Base-by-base conservation (phyloP, 2,888 invertebrate genomes). In the Dinocampus coccinellae region DNA sequence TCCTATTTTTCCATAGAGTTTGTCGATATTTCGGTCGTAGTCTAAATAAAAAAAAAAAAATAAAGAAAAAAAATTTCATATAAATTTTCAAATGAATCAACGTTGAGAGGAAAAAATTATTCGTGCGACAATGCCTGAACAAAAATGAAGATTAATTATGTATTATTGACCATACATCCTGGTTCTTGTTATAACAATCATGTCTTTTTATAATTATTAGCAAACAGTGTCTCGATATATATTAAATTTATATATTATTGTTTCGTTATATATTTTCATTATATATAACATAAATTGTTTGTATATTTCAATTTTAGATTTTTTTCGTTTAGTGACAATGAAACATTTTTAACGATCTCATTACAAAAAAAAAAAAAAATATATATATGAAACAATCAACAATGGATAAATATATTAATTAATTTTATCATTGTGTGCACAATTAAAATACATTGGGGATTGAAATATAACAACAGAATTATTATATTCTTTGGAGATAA, bases 1-100 rank as follows among this genome's bases (percentile, higher is more conserved):
- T 83, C 82, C 82, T 82, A 82, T 82, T 82, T 83, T 83, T 83
- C 79, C 79, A 82, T 79, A 80, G 76, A 76, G 75, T 77, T 76
- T 76, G 73, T 75, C 76, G 76, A 75, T 73, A 64, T 52, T 52
- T 47, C 36, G 34, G 64, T 66, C 33, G 66, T 61, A 53, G 60
- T 16, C 61, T 64, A 66, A 74, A 75, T 67, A 70, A 69, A 64
- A 75, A 66, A 70, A 73, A 63, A 72, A 69, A 72, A 60, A 67
- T 70, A 72, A 69, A 47, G 62, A 66, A 67, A 67, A 24, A 57
- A 69, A 69, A 62, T 55, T 70, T 69, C 24, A 69, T 65, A 68
- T 71, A 65, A 61, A 70, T 69, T 71, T 61, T 34, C 63, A 63
- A 73, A 73, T 57, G 60, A 47, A 66, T 62, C 39, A 69, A n/a